These are phyloP conservation scores for Pseudopleuronectes americanus DNA, from an alignment of 2,797 vertebrate genomes.

Conservation along the genomic window DNA sequence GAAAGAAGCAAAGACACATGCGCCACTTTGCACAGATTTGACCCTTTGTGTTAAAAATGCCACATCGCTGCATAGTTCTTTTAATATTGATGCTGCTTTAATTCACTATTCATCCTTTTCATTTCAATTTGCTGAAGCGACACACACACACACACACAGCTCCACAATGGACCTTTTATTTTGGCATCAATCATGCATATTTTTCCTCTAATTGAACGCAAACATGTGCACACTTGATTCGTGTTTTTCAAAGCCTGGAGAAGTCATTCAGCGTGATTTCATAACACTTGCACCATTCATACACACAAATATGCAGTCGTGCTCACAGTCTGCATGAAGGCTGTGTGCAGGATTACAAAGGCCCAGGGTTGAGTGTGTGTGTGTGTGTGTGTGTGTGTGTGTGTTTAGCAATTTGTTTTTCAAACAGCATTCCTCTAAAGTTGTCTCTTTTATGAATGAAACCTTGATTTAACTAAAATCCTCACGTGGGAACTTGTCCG, in stretches of 20 bases:
- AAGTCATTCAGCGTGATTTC: constrained; percentile 24
- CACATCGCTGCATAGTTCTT: too few species aligned
- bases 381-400: not conserved
- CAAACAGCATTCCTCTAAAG: not conserved
- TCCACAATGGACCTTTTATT: not conserved
- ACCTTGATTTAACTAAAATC: constrained; percentile 1
- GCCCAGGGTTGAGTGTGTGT: constrained; percentile 2
- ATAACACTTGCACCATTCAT: constrained; percentile 10
- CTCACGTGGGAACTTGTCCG: not conserved
- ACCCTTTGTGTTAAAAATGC: too few species aligned
- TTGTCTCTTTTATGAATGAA: constrained; percentile 10
- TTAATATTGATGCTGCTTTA: not conserved
- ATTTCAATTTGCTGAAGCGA: not conserved
- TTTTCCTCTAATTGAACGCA: not conserved
- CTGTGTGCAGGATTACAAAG: constrained; percentile 23
- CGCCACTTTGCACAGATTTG: too few species aligned
- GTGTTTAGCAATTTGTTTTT: constrained; percentile 4
- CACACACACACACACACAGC: too few species aligned
- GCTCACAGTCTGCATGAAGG: not conserved
- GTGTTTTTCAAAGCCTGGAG: constrained; percentile 7
- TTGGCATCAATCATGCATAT: not conserved
- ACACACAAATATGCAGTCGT: not conserved
- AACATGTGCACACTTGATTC: not conserved
- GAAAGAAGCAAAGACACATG: too few species aligned
- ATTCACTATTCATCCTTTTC: not conserved